Evolutionary conservation across 2,888 invertebrate species (phyloP).

Genomic region (Cerastoderma edule): DNA sequence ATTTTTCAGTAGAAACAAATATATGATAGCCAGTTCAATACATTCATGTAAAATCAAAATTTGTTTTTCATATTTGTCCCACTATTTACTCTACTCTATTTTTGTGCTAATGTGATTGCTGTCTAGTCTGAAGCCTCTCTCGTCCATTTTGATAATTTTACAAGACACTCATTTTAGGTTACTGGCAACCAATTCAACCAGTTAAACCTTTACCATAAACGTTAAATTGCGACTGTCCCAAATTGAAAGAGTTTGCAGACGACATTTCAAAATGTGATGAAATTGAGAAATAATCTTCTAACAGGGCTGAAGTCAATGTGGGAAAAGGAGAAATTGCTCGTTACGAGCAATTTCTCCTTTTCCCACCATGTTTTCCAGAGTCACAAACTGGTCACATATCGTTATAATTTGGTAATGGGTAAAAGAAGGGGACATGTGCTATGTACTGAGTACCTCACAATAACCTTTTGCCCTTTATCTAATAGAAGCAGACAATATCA

Average conservation of each 20-base stretch:
- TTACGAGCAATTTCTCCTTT: not conserved
- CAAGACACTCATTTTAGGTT: not conserved
- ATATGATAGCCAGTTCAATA: not conserved
- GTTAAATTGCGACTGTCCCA: not conserved
- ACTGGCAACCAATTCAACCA: no score
- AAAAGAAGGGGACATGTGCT: no score
- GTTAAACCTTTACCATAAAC: not conserved
- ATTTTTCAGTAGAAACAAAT: not conserved
- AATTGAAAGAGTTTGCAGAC: slow-evolving; percentile 1
- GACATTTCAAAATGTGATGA: not conserved
- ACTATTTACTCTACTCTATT: not conserved
- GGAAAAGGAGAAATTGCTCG: slow-evolving; percentile 7
- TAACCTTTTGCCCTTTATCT: no score
- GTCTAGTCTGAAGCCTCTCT: not conserved
- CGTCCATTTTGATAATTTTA: not conserved
- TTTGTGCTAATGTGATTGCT: not conserved
- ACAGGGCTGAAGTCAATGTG: not conserved
- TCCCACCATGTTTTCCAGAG: not conserved
- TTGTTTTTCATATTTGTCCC: no score
- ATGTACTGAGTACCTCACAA: no score
- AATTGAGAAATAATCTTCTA: not conserved
- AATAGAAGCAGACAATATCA: no score
- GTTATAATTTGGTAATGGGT: no score
- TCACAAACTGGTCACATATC: not conserved
- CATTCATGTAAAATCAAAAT: no score